Conservation (phyloP, 1,140 invertebrate genomes). For the Sinonovacula constricta region DNA sequence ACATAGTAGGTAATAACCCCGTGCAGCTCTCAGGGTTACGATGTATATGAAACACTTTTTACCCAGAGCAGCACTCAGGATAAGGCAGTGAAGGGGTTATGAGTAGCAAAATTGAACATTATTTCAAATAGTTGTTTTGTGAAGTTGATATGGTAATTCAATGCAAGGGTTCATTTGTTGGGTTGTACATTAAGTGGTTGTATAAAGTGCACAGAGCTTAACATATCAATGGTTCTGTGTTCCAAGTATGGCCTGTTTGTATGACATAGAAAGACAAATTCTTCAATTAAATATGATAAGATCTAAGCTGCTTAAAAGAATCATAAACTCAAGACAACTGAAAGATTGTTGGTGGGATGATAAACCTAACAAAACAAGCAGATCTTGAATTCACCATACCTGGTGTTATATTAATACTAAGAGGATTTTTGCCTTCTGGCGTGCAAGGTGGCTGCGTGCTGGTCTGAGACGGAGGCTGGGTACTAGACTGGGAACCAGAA, state of each 20-base stretch:
- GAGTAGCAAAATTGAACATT: no score
- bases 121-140: no score
- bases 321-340: background rate
- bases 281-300: background rate
- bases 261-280: background rate
- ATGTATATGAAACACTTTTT: no score
- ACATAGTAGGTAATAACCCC: background rate
- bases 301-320: background rate
- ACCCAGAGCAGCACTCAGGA: no score
- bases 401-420: slow-evolving; percentile 16
- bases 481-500: slow-evolving; percentile 2
- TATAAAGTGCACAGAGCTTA: background rate
- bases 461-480: slow-evolving; percentile 16
- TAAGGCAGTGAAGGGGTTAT: no score
- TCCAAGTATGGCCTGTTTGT: background rate
- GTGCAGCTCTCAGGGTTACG: no score
- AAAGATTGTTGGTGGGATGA: background rate
- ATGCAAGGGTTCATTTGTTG: no score
- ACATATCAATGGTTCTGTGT: background rate
- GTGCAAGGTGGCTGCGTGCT: slow-evolving; percentile 11
- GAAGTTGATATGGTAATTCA: no score
- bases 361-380: background rate
- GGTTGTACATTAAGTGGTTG: no score
- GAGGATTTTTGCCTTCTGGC: slow-evolving; percentile 30
- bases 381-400: background rate